These are phyloP conservation scores for Staurois parvus DNA, from an alignment of 2,797 vertebrate species.

Conservation along the genomic window DNA sequence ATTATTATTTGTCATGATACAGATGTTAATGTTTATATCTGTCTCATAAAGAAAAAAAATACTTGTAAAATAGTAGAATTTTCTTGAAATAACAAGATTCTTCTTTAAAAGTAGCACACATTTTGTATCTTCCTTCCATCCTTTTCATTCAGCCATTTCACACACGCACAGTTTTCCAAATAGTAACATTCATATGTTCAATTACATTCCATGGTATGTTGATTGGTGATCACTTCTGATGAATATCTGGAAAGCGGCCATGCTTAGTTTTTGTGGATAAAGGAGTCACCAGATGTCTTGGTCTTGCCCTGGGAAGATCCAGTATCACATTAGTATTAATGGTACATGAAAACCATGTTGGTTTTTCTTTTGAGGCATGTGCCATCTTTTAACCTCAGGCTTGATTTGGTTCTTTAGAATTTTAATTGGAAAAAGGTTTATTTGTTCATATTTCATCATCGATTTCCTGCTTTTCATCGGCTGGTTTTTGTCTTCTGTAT, in stretches of 20 bases:
- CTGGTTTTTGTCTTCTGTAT: constrained; percentile 22
- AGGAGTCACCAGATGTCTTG: constrained; percentile 13
- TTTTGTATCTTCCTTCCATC: background rate
- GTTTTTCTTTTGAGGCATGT: background rate
- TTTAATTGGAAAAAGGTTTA: constrained; percentile 16
- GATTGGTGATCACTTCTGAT: background rate
- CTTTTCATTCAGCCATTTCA: background rate
- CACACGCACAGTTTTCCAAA: background rate
- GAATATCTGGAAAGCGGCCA: background rate
- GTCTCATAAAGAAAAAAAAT: no score
- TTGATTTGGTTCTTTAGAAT: constrained; percentile 2
- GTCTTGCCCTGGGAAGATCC: background rate
- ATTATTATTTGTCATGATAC: no score
- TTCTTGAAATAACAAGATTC: no score
- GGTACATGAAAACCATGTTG: constrained; percentile 13
- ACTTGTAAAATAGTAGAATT: no score
- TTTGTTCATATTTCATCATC: background rate
- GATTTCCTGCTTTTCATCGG: constrained; percentile 9
- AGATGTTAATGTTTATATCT: no score
- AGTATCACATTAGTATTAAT: constrained; percentile 4
- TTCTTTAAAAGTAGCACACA: no score
- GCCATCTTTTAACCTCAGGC: constrained; percentile 10
- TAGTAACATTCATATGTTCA: background rate
- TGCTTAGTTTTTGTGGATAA: no score
- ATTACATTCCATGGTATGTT: background rate